phyloP scores from a whole-genome alignment of 2,797 vertebrate species.

The Tokudaia muenninki region DNA sequence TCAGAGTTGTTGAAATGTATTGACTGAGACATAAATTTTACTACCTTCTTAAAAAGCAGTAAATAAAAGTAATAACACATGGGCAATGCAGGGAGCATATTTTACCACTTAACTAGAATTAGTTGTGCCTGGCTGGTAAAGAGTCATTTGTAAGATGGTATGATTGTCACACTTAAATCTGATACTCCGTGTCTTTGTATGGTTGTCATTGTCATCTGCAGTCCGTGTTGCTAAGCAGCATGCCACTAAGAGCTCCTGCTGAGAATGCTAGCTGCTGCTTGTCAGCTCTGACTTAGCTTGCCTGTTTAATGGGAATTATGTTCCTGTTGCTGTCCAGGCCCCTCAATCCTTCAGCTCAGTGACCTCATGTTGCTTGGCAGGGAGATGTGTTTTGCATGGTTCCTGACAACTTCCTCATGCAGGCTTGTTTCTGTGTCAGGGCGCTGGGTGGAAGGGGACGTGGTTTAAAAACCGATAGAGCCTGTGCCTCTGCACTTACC shows the following conservation, averaged over 20 bases:
- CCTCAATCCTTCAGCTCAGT: slow-evolving; percentile 63
- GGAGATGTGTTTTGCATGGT: slow-evolving; percentile 64
- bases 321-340: slow-evolving; percentile 58
- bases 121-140: slow-evolving; percentile 8
- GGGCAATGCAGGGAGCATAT: background rate
- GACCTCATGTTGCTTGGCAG: slow-evolving; percentile 51
- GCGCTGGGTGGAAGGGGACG: slow-evolving; percentile 56
- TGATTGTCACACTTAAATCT: slow-evolving; percentile 68
- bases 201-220: slow-evolving; percentile 70
- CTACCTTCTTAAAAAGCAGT: slow-evolving; percentile 1
- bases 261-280: slow-evolving; percentile 81
- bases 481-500: slow-evolving; percentile 51
- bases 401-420: slow-evolving; percentile 59
- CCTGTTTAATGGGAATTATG: slow-evolving; percentile 78
- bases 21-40: slow-evolving; percentile 59
- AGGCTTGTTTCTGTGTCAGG: slow-evolving; percentile 69
- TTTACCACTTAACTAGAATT: slow-evolving; percentile 54
- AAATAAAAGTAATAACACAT: slow-evolving; percentile 39
- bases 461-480: slow-evolving; percentile 40
- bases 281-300: slow-evolving; percentile 71
- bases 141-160: slow-evolving; percentile 21
- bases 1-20: slow-evolving; percentile 25
- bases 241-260: slow-evolving; percentile 74
- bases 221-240: slow-evolving; percentile 81
- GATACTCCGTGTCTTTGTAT: slow-evolving; percentile 72